phyloP scores from a whole-genome alignment of 1,140 invertebrate species.

The Venustaconcha ellipsiformis region DNA sequence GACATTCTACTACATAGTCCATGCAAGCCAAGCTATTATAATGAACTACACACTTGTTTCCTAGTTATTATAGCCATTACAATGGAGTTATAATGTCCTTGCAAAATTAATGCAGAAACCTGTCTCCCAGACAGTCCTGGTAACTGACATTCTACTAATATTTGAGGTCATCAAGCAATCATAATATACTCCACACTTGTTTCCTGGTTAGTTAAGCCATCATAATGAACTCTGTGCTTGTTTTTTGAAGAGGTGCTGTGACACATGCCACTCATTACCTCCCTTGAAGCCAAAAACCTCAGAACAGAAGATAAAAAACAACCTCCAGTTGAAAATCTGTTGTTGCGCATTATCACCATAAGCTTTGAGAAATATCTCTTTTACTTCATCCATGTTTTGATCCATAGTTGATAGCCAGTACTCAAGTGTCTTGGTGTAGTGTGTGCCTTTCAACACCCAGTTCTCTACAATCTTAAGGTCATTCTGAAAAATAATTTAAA shows the following conservation, averaged over 20 bases:
- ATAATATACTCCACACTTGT: no score
- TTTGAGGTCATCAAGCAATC: no score
- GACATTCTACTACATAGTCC: no score
- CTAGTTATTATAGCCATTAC: no score
- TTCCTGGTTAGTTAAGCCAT: neutral
- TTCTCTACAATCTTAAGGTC: conserved; percentile 49
- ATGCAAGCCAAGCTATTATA: no score
- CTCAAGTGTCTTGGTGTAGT: conserved; percentile 59
- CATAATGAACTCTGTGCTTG: conserved; percentile 42
- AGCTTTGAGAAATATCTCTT: conserved; percentile 37
- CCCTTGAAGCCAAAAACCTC: conserved; percentile 58
- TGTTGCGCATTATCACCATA: conserved; percentile 54
- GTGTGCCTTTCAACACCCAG: conserved; percentile 56
- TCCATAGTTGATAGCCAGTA: conserved; percentile 55
- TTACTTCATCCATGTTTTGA: conserved; percentile 46
- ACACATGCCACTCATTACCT: conserved; percentile 61
- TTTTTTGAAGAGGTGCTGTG: conserved; percentile 55
- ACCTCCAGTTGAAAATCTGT: conserved; percentile 58
- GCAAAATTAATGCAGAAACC: no score
- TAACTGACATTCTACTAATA: no score
- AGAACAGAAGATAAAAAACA: conserved; percentile 63
- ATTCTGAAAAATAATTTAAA: conserved; percentile 36
- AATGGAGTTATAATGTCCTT: no score
- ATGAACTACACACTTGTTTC: no score
- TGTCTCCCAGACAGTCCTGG: no score